phyloP scores from a whole-genome alignment of 2,888 invertebrate species.

The Schizotus pectinicornis region DNA sequence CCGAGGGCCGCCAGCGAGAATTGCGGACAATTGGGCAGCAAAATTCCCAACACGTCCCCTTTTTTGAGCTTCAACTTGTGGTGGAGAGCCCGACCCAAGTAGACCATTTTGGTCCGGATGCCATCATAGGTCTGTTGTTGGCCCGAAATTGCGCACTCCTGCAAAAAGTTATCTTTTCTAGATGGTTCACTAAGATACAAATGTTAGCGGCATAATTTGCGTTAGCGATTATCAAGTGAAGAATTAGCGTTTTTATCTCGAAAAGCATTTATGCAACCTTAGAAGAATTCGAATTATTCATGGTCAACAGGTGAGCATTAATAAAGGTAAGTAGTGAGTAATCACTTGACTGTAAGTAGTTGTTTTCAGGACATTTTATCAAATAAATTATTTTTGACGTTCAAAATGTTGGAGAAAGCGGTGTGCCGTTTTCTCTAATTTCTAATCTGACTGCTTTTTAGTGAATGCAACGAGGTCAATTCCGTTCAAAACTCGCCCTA shows the following conservation, averaged over 20 bases:
- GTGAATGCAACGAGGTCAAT: too few species aligned
- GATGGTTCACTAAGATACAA: too few species aligned
- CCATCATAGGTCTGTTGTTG: conserved; percentile 72
- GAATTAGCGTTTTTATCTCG: background rate
- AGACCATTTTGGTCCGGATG: conserved; percentile 65
- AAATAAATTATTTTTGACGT: background rate
- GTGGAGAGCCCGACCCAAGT: conserved; percentile 61
- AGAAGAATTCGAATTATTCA: background rate
- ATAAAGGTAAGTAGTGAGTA: background rate
- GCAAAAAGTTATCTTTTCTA: conserved; percentile 32
- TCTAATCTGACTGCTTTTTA: too few species aligned
- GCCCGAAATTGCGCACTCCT: conserved; percentile 73
- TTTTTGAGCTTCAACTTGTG: conserved; percentile 65
- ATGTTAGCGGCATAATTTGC: conserved; percentile 18
- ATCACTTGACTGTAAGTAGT: background rate
- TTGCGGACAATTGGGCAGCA: conserved; percentile 76
- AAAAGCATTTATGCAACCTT: background rate
- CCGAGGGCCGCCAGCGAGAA: conserved; percentile 68
- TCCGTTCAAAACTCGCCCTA: too few species aligned
- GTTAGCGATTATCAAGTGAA: background rate
- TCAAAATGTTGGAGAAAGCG: background rate
- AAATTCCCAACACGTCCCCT: conserved; percentile 69
- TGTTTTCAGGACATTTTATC: background rate
- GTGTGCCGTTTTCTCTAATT: too few species aligned
- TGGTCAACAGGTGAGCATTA: background rate